These are phyloP conservation scores for Plusia festucae DNA, from an alignment of 2,888 invertebrate genomes.

Conservation along the genomic window DNA sequence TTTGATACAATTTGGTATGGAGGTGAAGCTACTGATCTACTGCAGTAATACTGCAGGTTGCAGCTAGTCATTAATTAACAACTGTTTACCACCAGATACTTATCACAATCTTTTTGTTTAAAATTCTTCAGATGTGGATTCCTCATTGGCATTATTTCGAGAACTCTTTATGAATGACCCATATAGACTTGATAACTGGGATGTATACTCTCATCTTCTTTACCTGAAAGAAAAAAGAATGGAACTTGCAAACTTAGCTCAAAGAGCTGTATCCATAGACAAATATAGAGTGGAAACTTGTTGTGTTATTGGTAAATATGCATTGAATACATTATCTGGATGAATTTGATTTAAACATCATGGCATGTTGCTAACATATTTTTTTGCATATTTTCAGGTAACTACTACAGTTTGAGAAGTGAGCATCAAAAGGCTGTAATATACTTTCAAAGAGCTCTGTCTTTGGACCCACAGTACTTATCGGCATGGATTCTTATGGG, in stretches of 20 bases:
- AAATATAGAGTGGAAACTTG: slow-evolving; percentile 99
- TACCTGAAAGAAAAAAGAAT: slow-evolving; percentile 98
- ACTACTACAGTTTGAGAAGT: slow-evolving; percentile 98
- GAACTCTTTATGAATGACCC: slow-evolving; percentile 96
- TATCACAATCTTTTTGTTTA: background rate
- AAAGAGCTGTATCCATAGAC: slow-evolving; percentile 97
- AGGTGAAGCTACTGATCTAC: too few species aligned
- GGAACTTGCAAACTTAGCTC: slow-evolving; percentile 97
- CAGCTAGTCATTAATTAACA: too few species aligned
- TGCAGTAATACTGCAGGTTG: too few species aligned
- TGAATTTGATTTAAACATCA: background rate
- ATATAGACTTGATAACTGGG: slow-evolving; percentile 97
- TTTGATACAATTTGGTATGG: too few species aligned
- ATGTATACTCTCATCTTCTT: slow-evolving; percentile 98
- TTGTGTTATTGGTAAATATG: slow-evolving; percentile 95
- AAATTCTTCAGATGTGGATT: slow-evolving; percentile 93
- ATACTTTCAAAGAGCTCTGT: slow-evolving; percentile 98
- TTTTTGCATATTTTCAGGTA: slow-evolving; percentile 90
- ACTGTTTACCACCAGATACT: background rate
- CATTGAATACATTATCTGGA: background rate
- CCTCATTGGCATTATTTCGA: slow-evolving; percentile 95
- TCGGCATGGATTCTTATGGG: slow-evolving; percentile 99
- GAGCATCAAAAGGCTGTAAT: slow-evolving; percentile 99
- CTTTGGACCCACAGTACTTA: slow-evolving; percentile 97
- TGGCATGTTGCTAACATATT: background rate